Base-by-base conservation (phyloP, 2,113 vertebrate genomes). In the Chionis minor region DNA sequence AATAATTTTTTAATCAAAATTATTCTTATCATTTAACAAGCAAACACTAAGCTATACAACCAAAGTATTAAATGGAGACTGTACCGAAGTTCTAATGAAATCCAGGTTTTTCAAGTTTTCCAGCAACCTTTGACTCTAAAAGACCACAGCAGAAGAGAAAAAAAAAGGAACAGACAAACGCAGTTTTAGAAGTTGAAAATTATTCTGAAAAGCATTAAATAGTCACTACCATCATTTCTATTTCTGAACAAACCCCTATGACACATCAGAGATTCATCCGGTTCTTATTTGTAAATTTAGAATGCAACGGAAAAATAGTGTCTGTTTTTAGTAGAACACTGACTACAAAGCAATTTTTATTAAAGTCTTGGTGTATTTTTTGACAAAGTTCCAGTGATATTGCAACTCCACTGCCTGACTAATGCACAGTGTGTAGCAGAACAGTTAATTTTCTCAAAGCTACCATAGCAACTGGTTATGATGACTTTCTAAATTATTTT, bases 1-100 rank as follows among this genome's bases (percentile, higher is more conserved):
- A 81, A 45, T 69, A 19, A 16, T 21, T 33, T 67, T 49, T 38
- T 35, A 5, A 73, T 75, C 21, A 27, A 71, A 79, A 30, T 65
- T 67, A 45, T 24, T 82, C 14, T 35, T 75, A 23, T 62, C 3
- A 63, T 70, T 83, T 91, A 91, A 51, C 40, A 85, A 47, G 24
- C 40, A 81, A 85, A 85, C 35, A 58, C n/a, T 35, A 86, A 92
- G 49, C 35, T n/a, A 70, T 30, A 71, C 13, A 92, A 40, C 5
- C 42, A 21, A 91, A 51, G 20, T 13, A 85, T 51, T 51, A 90
- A 72, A 90, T 30, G 9, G 3, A 96, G 89, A 97, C 94, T 97
- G 56, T 99, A 99, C 99, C 98, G 98, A 98, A 73, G 99, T 99
- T 98, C 98, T 99, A 92, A 99, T 99, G 93, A 98, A 99, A 86